Evolutionary conservation across 2,888 invertebrate genomes (phyloP).

Genomic region (Dynastes maya): DNA sequence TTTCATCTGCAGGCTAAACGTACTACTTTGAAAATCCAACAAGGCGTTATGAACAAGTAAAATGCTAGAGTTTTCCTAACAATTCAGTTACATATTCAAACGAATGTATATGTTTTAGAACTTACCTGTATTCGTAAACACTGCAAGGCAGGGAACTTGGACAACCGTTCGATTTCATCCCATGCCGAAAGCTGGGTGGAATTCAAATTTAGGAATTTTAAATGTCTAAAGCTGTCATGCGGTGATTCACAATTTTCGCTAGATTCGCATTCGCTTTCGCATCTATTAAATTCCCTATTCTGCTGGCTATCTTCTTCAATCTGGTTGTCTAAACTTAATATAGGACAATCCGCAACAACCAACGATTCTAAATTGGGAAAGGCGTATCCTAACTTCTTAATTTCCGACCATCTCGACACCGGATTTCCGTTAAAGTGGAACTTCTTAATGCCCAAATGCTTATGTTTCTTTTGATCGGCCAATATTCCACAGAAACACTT

Average conservation of each 20-base stretch:
- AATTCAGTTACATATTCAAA: neutral
- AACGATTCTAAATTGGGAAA: slow-evolving; percentile 91
- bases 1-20: too few species aligned
- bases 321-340: slow-evolving; percentile 72
- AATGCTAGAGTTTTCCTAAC: too few species aligned
- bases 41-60: too few species aligned
- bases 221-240: slow-evolving; percentile 78
- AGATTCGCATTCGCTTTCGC: slow-evolving; percentile 75
- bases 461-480: slow-evolving; percentile 63
- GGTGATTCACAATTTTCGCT: slow-evolving; percentile 74
- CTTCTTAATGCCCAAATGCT: slow-evolving; percentile 81
- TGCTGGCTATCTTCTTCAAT: slow-evolving; percentile 54
- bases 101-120: neutral
- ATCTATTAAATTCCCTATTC: slow-evolving; percentile 66
- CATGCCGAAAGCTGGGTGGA: slow-evolving; percentile 87
- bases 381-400: slow-evolving; percentile 86
- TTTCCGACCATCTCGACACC: slow-evolving; percentile 87
- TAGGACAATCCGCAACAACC: slow-evolving; percentile 89
- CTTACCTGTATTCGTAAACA: slow-evolving; percentile 87
- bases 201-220: slow-evolving; percentile 88
- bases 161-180: slow-evolving; percentile 91
- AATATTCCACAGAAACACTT: slow-evolving; percentile 58
- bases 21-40: too few species aligned
- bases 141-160: slow-evolving; percentile 86
- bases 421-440: slow-evolving; percentile 92